Conservation (phyloP, 2,797 vertebrate genomes). For the Taenioides sp. region DNA sequence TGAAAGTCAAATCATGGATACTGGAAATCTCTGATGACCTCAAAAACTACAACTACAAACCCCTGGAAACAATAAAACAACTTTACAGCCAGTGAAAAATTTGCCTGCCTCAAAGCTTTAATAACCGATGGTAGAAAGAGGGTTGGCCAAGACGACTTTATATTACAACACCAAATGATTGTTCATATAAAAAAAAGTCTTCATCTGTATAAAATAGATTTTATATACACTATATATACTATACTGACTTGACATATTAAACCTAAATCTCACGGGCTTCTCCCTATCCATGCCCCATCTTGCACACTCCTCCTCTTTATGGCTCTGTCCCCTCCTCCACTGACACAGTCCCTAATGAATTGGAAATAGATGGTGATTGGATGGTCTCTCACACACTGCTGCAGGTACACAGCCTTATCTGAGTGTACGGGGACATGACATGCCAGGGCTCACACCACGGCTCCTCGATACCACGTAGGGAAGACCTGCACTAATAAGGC, state of each 20-base stretch:
- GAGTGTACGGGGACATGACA: slow-evolving; percentile 36
- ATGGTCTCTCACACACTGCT: slow-evolving; percentile 28
- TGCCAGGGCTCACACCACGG: slow-evolving; percentile 30
- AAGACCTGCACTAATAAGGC: slow-evolving; percentile 49
- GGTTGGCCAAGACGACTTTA: neutral
- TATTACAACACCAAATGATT: neutral
- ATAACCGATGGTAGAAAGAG: neutral
- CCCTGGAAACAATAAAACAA: neutral
- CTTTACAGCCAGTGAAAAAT: neutral
- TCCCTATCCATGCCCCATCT: slow-evolving; percentile 22
- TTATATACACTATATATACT: neutral
- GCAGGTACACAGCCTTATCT: slow-evolving; percentile 33
- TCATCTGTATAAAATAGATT: neutral
- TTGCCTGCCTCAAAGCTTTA: neutral
- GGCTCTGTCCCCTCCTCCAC: slow-evolving; percentile 26
- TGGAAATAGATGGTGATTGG: slow-evolving; percentile 54
- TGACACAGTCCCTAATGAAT: slow-evolving; percentile 65
- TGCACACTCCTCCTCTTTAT: slow-evolving; percentile 3
- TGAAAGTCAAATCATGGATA: neutral
- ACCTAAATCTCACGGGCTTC: slow-evolving; percentile 51
- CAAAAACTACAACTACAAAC: neutral
- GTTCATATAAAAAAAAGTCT: neutral
- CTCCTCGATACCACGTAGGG: slow-evolving; percentile 11
- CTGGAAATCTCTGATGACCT: neutral
- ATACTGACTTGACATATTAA: slow-evolving; percentile 50